Evolutionary conservation across 2,888 invertebrate genomes (phyloP), one percentile per base, ranked within the genome.

Genomic region (Xylocampa areola): DNA sequence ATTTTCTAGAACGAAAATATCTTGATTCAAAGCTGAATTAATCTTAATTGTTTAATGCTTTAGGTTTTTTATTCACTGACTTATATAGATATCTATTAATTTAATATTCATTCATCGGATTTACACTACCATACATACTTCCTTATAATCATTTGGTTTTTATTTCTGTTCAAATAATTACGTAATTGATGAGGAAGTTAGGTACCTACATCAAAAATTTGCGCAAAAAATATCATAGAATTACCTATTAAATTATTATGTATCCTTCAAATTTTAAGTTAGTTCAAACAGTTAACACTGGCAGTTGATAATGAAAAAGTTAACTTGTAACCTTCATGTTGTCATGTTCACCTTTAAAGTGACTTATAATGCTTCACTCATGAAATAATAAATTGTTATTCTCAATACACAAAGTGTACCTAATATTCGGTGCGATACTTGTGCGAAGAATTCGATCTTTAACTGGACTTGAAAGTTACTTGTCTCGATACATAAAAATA

Each of bases 271-370:
- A 35, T 25, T 0, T 7, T 16, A 4, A 0, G 19, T 33, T 29
- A 14, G 17, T 30, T 29, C 37, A 23, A 23, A 23, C 25, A 54
- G 5, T 61, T 61, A n/a, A 11, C 45, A 53, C 30, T 25, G 21
- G 21, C 14, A 50, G 7, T 4, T 45, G 59, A 25, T 61, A 61
- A 47, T 60, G 30, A 41, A 40, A 45, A 47, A 21, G 2, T 13
- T 10, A 36, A 13, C n/a, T 2, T 40, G 4, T 30, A 43, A 36
- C 44, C 40, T 61, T 47, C 44, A 30, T 2, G 29, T 30, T n/a
- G n/a, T n/a, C n/a, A n/a, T n/a, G n/a, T n/a, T n/a, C n/a, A n/a
- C n/a, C n/a, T n/a, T n/a, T 17, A 21, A 40, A 19, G 19, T 29
- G 4, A n/a, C 1, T 27, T 4, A 37, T 35, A n/a, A n/a, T n/a